Evolutionary conservation across 2,888 invertebrate genomes (phyloP).

Genomic region (Conchocele bisecta): DNA sequence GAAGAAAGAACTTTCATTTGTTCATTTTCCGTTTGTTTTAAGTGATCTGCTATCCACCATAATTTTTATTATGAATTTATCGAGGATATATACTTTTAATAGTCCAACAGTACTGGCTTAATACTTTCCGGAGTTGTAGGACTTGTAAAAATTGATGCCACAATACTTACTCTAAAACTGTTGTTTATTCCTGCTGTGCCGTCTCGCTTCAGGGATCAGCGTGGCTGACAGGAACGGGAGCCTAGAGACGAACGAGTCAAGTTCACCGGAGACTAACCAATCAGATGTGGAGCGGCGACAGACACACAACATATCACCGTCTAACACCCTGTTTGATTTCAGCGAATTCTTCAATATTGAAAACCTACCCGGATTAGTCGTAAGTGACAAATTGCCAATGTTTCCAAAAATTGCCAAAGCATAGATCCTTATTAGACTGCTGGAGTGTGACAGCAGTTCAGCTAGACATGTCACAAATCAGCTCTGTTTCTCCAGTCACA

Average conservation of each 20-base stretch:
- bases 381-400: slow-evolving; percentile 57
- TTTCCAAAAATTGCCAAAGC: too few relatives aligned
- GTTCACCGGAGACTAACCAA: slow-evolving; percentile 69
- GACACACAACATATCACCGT: slow-evolving; percentile 54
- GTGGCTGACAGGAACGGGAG: slow-evolving; percentile 75
- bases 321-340: slow-evolving; percentile 87
- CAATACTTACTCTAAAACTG: too few relatives aligned
- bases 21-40: too few relatives aligned
- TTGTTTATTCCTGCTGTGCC: too few relatives aligned
- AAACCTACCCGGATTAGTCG: slow-evolving; percentile 87
- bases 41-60: too few relatives aligned
- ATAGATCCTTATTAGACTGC: too few relatives aligned
- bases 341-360: slow-evolving; percentile 94
- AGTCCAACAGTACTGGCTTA: background rate
- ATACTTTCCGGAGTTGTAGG: slow-evolving; percentile 20
- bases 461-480: too few relatives aligned
- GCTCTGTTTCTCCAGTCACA: too few relatives aligned
- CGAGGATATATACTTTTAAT: background rate
- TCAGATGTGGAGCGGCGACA: slow-evolving; percentile 48
- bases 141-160: too few relatives aligned
- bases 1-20: too few relatives aligned
- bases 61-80: too few relatives aligned
- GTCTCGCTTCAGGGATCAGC: slow-evolving; percentile 32
- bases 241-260: slow-evolving; percentile 75
- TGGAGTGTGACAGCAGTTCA: too few relatives aligned